These are phyloP conservation scores for Seriola rivoliana DNA, from an alignment of 2,113 vertebrate genomes.

Conservation along the genomic window DNA sequence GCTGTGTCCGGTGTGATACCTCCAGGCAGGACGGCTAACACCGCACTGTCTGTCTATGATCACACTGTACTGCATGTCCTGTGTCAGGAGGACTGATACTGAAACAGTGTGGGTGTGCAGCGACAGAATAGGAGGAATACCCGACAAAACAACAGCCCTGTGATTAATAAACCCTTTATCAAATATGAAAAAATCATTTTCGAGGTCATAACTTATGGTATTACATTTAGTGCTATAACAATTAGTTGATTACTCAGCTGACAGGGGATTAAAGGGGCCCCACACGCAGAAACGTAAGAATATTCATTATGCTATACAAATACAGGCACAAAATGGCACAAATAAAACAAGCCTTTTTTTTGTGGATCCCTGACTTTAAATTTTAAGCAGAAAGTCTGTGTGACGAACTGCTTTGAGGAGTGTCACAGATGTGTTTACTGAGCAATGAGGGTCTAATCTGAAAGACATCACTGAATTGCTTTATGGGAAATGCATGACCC, in stretches of 20 bases:
- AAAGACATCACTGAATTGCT: not conserved
- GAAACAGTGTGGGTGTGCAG: not conserved
- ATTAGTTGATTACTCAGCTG: not conserved
- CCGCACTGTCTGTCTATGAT: constrained; percentile 22
- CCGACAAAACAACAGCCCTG: not conserved
- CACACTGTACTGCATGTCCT: not conserved
- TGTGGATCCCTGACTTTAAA: not conserved
- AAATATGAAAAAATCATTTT: not conserved
- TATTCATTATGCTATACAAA: too few relatives aligned
- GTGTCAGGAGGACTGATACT: constrained; percentile 2
- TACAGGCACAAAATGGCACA: too few relatives aligned
- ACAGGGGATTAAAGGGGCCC: not conserved
- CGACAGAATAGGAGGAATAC: not conserved
- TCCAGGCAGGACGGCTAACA: constrained; percentile 53
- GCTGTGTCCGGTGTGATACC: constrained; percentile 50
- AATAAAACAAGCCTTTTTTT: not conserved
- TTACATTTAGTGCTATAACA: not conserved
- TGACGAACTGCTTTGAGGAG: not conserved
- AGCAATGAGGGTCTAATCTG: not conserved
- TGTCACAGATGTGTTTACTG: too few relatives aligned
- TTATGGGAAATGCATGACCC: too few relatives aligned
- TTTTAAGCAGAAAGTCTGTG: not conserved
- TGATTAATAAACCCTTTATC: not conserved
- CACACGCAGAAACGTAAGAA: too few relatives aligned
- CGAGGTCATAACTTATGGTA: not conserved